Percentiles rank a stretch among this genome's conserved stretches.
Conservation (phyloP, 2,113 vertebrate species). For the Vulpes vulpes region DNA sequence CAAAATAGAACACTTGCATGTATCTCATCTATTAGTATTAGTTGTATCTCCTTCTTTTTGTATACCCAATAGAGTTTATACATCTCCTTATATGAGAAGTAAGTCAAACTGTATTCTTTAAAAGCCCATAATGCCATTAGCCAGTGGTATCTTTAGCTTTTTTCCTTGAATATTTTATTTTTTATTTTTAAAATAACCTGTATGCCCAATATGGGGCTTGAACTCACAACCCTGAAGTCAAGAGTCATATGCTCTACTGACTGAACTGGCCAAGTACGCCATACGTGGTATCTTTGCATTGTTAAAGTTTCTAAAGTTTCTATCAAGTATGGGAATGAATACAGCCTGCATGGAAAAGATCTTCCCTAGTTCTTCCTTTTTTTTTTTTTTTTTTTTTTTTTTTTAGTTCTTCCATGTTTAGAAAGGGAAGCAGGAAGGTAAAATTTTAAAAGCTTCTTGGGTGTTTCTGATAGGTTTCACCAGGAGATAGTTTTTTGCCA, state of each 20-base stretch:
- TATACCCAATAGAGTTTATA: not conserved
- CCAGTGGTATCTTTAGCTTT: not conserved
- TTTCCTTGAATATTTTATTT: not conserved
- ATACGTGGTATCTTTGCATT: not conserved
- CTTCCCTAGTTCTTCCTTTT: not conserved
- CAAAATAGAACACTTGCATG: not conserved
- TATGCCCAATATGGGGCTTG: not conserved
- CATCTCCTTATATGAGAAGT: not conserved
- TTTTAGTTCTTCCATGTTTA: not conserved
- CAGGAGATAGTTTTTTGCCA: not conserved
- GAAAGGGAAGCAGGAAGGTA: not conserved
- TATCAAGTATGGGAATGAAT: not conserved
- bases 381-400: no score
- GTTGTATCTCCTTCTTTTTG: not conserved
- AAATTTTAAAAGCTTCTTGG: not conserved
- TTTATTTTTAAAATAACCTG: not conserved
- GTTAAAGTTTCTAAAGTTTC: slow-evolving; percentile 18
- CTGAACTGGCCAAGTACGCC: not conserved
- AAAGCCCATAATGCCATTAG: not conserved
- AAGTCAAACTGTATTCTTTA: not conserved
- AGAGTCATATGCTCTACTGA: not conserved
- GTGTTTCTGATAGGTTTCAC: not conserved
- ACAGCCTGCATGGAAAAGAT: not conserved
- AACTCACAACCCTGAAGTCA: not conserved
- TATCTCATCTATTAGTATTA: not conserved